phyloP scores from a whole-genome alignment of 2,888 invertebrate genomes.

The Brassicogethes aeneus region DNA sequence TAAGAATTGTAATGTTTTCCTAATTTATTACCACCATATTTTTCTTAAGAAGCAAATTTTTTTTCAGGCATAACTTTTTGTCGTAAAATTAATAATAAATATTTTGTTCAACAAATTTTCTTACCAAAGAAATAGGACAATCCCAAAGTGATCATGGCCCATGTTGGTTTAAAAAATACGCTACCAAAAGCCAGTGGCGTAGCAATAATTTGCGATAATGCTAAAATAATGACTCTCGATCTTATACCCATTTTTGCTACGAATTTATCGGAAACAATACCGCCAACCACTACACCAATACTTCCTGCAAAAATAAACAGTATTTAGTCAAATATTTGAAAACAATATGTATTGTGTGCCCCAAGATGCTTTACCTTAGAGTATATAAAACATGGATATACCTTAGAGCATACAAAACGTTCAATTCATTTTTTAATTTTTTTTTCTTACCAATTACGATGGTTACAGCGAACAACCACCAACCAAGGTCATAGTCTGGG shows the following conservation, averaged over 20 bases:
- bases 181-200: conserved; percentile 82
- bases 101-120: too few relatives aligned
- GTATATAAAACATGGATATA: too few relatives aligned
- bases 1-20: too few relatives aligned
- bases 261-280: conserved; percentile 75
- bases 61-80: too few relatives aligned
- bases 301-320: conserved; percentile 8
- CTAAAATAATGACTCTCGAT: conserved; percentile 71
- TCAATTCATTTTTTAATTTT: conserved; percentile 37
- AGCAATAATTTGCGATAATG: conserved; percentile 73
- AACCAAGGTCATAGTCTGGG: conserved; percentile 81
- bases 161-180: conserved; percentile 69
- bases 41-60: too few relatives aligned
- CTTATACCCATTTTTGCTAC: conserved; percentile 80
- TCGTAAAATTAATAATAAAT: too few relatives aligned
- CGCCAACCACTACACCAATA: conserved; percentile 61
- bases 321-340: too few relatives aligned
- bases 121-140: conserved; percentile 81
- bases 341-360: neutral
- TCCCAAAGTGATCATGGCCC: conserved; percentile 83
- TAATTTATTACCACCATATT: too few relatives aligned
- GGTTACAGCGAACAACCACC: conserved; percentile 84
- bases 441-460: conserved; percentile 61
- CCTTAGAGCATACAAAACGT: neutral
- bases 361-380: too few relatives aligned